Conservation (phyloP, 2,113 vertebrate species). For the Morone chrysops region DNA sequence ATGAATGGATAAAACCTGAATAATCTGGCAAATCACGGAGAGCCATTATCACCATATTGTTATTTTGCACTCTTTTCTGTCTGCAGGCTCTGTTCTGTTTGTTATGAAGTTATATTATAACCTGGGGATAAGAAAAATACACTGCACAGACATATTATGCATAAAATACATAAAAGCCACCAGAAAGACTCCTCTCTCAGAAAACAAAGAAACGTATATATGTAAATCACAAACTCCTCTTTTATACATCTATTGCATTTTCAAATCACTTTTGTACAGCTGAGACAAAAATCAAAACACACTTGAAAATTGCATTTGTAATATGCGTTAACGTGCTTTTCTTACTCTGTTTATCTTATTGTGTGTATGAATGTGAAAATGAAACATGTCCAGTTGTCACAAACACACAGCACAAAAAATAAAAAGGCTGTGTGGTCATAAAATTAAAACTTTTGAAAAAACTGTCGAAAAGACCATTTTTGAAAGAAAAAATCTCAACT, state of each 20-base stretch:
- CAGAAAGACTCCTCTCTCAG: slow-evolving; percentile 4
- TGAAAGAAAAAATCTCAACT: slow-evolving; percentile 24
- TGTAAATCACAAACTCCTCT: slow-evolving; percentile 43
- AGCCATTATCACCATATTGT: slow-evolving; percentile 67
- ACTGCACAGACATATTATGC: slow-evolving; percentile 47
- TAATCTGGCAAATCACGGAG: slow-evolving; percentile 67
- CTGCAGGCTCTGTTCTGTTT: slow-evolving; percentile 63
- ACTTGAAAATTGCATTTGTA: slow-evolving; percentile 1
- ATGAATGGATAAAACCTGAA: slow-evolving; percentile 65
- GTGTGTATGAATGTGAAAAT: slow-evolving; percentile 6
- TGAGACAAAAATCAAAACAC: slow-evolving; percentile 4
- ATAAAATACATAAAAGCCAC: slow-evolving; percentile 57
- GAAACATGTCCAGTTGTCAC: neutral
- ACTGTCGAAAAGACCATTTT: slow-evolving; percentile 30
- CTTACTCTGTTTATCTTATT: slow-evolving; percentile 14
- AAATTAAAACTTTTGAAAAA: slow-evolving; percentile 34
- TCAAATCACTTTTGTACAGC: neutral
- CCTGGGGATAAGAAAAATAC: slow-evolving; percentile 59
- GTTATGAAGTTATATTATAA: slow-evolving; percentile 73
- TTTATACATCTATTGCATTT: slow-evolving; percentile 21
- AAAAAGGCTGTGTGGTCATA: neutral
- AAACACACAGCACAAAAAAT: neutral
- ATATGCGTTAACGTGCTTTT: neutral
- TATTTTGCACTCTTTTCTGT: slow-evolving; percentile 62
- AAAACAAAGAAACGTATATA: slow-evolving; percentile 27